A percentile compares a stretch with the other conserved stretches of the same genome.
Evolutionary conservation across 2,797 vertebrate genomes (phyloP).

Genomic region (Pristis pectinata): DNA sequence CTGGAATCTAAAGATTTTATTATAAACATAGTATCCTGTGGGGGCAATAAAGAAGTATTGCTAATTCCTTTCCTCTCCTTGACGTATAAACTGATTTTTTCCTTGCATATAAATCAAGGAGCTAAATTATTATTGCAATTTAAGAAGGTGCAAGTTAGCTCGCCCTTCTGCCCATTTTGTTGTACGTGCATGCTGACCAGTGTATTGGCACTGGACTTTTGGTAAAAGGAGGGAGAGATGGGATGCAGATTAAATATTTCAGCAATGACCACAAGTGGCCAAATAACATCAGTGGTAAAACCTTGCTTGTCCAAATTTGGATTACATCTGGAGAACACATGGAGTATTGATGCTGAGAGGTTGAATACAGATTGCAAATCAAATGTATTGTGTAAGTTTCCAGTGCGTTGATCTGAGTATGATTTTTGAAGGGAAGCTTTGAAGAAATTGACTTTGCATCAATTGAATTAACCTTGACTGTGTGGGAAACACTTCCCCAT

Average conservation of each 20-base stretch:
- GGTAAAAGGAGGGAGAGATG: not conserved
- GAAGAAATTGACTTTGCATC: not conserved
- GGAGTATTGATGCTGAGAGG: not conserved
- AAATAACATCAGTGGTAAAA: not conserved
- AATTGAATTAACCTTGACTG: not conserved
- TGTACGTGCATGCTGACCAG: too few relatives aligned
- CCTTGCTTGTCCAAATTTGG: not conserved
- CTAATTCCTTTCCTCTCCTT: not conserved
- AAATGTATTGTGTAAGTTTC: not conserved
- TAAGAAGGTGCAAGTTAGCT: not conserved
- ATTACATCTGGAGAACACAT: not conserved
- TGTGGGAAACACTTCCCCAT: not conserved
- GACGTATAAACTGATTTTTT: not conserved
- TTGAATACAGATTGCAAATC: not conserved
- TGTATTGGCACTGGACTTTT: not conserved
- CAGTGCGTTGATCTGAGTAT: not conserved
- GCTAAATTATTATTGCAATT: not conserved
- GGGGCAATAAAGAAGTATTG: constrained; percentile 14
- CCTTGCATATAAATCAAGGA: not conserved
- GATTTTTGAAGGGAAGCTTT: not conserved
- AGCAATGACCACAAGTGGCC: not conserved
- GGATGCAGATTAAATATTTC: not conserved
- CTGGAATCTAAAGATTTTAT: not conserved
- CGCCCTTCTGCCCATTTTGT: not conserved
- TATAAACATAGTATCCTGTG: not conserved